Evolutionary conservation across 1,140 invertebrate genomes (phyloP), one percentile per base, ranked within the genome.

Genomic region (Bombus pascuorum): DNA sequence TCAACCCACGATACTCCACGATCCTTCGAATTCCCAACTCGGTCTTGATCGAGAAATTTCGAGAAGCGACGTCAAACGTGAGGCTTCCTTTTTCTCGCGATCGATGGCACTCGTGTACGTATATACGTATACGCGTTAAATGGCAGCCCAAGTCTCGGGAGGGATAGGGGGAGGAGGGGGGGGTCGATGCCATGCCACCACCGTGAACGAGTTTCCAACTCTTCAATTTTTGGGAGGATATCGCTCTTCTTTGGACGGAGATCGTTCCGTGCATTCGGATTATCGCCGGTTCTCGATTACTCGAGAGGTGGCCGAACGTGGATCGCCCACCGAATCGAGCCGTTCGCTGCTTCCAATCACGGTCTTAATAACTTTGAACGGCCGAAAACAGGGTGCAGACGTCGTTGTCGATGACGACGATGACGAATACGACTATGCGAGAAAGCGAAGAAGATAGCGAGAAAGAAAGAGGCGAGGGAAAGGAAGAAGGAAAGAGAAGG

Each of bases 311-410:
- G 82, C 83, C 85, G 89, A 90, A 90, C 89, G 70, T 65, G 71
- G 82, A 85, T 65, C 75, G 79, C 75, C 71, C 85, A 76, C 39
- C 88, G 81, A 90, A 85, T 70, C 81, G 82, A 77, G 68, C 47
- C 85, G 75, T 65, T 87, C 80, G 72, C 81, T 70, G 82, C 80
- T 81, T 86, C 84, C 89, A 90, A 91, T 91, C 90, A 88, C 86
- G 89, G 88, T 85, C 83, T 91, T 91, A 91, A 91, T 91, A 91
- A 90, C 87, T 57, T 80, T 78, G 83, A 76, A 85, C 65, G 78
- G 28, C 75, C 81, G 89, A 89, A 87, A 90, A 87, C 75, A 71
- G 81, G 53, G 80, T 59, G 75, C 78, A 66, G 86, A 89, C 86
- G 76, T 53, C 47, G 57, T 57, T 37, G 76, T 57, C 74, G 88